These are phyloP conservation scores for Gymnobelideus leadbeateri DNA, from an alignment of 2,113 vertebrate species.

Conservation along the genomic window DNA sequence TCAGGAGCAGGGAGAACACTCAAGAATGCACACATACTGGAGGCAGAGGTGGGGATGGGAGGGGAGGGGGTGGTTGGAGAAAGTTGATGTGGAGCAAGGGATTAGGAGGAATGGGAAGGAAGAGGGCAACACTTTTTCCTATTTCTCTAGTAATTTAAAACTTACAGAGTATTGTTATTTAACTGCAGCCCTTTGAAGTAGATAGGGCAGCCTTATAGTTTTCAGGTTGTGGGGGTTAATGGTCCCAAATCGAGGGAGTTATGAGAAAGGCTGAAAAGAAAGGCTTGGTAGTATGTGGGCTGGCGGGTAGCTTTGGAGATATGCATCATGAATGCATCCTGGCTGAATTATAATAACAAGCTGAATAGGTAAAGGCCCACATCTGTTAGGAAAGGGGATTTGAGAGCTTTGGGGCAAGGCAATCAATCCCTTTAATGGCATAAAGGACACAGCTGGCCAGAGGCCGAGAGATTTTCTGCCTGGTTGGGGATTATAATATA, in stretches of 20 bases:
- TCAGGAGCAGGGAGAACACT: neutral
- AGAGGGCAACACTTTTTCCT: neutral
- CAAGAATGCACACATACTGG: neutral
- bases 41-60: neutral
- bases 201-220: neutral
- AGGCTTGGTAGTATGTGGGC: fast-evolving
- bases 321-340: conserved; percentile 12
- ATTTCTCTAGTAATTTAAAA: neutral
- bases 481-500: neutral
- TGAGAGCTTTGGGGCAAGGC: conserved; percentile 33
- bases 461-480: neutral
- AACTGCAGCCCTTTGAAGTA: neutral
- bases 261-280: neutral
- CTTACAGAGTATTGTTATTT: neutral
- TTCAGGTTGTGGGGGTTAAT: neutral
- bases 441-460: conserved; percentile 18
- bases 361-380: conserved; percentile 31
- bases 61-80: too few species aligned
- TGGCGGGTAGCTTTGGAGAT: neutral
- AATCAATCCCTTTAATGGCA: conserved; percentile 52
- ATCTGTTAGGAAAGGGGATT: conserved; percentile 47
- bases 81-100: neutral
- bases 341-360: conserved; percentile 43
- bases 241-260: neutral
- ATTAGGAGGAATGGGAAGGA: neutral